phyloP scores from a whole-genome alignment of 2,888 invertebrate species.

The Petrolisthes manimaculis region DNA sequence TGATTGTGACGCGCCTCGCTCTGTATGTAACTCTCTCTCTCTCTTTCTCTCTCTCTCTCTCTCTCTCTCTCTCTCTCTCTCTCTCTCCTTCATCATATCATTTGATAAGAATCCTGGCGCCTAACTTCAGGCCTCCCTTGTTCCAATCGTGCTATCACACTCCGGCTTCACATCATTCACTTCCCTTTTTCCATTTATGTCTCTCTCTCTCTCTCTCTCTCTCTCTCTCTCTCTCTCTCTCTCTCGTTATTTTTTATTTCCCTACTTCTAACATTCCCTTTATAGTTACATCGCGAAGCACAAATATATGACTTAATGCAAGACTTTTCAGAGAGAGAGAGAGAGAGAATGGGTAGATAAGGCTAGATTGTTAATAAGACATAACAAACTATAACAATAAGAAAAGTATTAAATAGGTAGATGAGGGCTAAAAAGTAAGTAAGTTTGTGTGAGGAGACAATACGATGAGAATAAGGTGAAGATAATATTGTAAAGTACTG shows the following conservation, averaged over 20 bases:
- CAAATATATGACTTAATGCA: not conserved
- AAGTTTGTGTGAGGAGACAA: not conserved
- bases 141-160: not conserved
- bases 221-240: not conserved
- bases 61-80: not conserved
- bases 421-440: not conserved
- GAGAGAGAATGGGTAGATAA: not conserved
- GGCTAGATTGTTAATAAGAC: not conserved
- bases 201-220: not conserved
- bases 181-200: not conserved
- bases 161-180: not conserved
- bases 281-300: not conserved
- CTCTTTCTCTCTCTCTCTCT: slow-evolving; percentile 4
- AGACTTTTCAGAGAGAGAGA: not conserved
- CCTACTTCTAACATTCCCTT: not conserved
- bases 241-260: not conserved
- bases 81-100: not conserved
- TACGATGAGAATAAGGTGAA: not conserved
- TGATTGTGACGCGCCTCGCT: too few species aligned
- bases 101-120: not conserved
- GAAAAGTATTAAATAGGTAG: not conserved
- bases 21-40: slow-evolving; percentile 4
- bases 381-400: not conserved
- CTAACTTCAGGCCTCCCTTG: not conserved
- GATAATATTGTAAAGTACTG: not conserved